Evolutionary conservation across 2,797 vertebrate species (phyloP), one percentile per base, ranked within the genome.

Genomic region (Diceros bicornis): DNA sequence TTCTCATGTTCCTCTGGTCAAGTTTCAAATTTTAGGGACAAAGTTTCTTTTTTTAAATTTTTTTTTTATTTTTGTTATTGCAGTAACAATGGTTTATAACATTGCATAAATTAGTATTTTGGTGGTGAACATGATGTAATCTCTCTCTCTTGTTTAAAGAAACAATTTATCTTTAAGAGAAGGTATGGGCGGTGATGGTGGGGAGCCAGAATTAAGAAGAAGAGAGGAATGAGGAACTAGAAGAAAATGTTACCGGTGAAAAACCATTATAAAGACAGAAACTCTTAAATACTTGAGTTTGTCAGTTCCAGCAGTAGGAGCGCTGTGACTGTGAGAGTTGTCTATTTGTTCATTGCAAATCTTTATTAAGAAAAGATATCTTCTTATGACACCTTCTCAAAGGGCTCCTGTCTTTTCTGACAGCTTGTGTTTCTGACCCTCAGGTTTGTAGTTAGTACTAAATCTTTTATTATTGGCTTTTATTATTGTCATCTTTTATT

Each of bases 121-220:
- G 41, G 41, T 41, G 41, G 41, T 41, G 41, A 41, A 41, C 41
- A 41, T 41, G 41, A 41, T 41, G 41, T 41, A 41, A 41, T 41
- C 41, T 41, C 47, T 18, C 8, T 55, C 7, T 32, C 3, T 3
- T 4, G 0, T 32, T n/a, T 34, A 32, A 85, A 89, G 83, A 34
- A 87, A 87, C 37, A 78, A 50, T 87, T 93, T 96, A 41, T 77
- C 79, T 82, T 97, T 84, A 94, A 82, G 55, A 93, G 68, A 83
- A 84, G 0, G 1, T 79, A 1, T n/a, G 41, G 68, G 29, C 20
- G 10, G 79, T 87, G 61, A 96, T 78, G 3, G 32, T 55, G 21
- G 32, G 86, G 29, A 29, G 83, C 34, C 78, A 94, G 55, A 92
- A 89, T 27, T 52, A 84, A 93, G 47, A 95, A 75, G 29, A 68